These are phyloP conservation scores for Zaprionus kolodkinae DNA, from an alignment of 1,140 invertebrate genomes.

Conservation along the genomic window DNA sequence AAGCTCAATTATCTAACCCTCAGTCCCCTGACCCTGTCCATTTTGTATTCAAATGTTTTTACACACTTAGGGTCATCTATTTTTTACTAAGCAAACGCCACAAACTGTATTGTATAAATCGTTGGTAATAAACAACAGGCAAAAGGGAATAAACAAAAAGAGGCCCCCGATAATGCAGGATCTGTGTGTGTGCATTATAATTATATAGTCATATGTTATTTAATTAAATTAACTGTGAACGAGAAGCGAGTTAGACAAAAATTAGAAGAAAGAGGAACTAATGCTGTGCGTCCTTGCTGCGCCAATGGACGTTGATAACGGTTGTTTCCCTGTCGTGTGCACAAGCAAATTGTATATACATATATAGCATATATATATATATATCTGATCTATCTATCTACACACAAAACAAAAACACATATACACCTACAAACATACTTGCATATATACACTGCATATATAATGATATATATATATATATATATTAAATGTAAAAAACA, in stretches of 20 bases:
- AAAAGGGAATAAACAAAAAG: not conserved
- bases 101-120: constrained; percentile 63
- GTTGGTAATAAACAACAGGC: constrained; percentile 8
- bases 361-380: constrained; percentile 34
- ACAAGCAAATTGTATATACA: constrained; percentile 68
- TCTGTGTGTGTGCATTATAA: constrained; percentile 38
- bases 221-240: constrained; percentile 56
- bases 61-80: not conserved
- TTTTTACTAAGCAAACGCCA: constrained; percentile 17
- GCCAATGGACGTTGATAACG: constrained; percentile 53
- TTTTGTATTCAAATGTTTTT: constrained; percentile 20
- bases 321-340: constrained; percentile 67
- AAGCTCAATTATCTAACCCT: constrained; percentile 26
- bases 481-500: constrained; percentile 32
- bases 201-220: constrained; percentile 52
- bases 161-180: constrained; percentile 62
- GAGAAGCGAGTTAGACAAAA: not conserved
- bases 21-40: not conserved
- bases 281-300: constrained; percentile 53
- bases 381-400: constrained; percentile 15
- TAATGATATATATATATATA: constrained; percentile 10
- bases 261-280: constrained; percentile 18
- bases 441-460: constrained; percentile 33
- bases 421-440: constrained; percentile 26
- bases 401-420: constrained; percentile 25